These are phyloP conservation scores for Trissolcus japonicus DNA, from an alignment of 2,888 invertebrate genomes.

Conservation along the genomic window DNA sequence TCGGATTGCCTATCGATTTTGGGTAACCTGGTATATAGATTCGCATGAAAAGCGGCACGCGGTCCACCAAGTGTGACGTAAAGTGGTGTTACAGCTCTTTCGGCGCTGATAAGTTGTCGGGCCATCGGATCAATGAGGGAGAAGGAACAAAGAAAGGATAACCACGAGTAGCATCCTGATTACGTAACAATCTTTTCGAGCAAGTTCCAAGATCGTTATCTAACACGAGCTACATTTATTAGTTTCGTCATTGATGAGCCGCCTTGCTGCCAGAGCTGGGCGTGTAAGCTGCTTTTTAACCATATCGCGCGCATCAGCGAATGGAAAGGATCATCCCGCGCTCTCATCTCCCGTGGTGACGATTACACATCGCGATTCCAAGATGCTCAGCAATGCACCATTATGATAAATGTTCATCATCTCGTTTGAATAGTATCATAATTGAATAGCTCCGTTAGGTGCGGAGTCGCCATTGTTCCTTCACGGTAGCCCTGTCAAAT, in stretches of 20 bases:
- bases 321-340: constrained; percentile 47
- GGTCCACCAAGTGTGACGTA: constrained; percentile 20
- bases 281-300: constrained; percentile 38
- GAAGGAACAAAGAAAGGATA: constrained; percentile 60
- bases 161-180: constrained; percentile 56
- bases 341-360: constrained; percentile 23
- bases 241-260: constrained; percentile 53
- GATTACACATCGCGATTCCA: constrained; percentile 53
- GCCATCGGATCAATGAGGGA: constrained; percentile 53
- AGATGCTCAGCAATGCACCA: constrained; percentile 42
- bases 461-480: constrained; percentile 38
- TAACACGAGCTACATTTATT: constrained; percentile 55
- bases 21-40: background rate
- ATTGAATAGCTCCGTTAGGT: constrained; percentile 41
- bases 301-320: constrained; percentile 13
- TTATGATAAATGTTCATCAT: constrained; percentile 53
- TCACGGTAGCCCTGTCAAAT: constrained; percentile 52
- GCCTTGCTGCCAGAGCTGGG: constrained; percentile 41
- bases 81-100: constrained; percentile 10
- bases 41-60: background rate
- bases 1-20: too few relatives aligned
- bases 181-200: constrained; percentile 43
- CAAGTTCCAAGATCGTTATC: constrained; percentile 57
- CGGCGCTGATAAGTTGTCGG: constrained; percentile 44
- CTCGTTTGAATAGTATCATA: constrained; percentile 48